A percentile compares a stretch with the other conserved stretches of the same genome.
phyloP scores from a whole-genome alignment of 2,113 vertebrate species.

The Ornithorhynchus anatinus region DNA sequence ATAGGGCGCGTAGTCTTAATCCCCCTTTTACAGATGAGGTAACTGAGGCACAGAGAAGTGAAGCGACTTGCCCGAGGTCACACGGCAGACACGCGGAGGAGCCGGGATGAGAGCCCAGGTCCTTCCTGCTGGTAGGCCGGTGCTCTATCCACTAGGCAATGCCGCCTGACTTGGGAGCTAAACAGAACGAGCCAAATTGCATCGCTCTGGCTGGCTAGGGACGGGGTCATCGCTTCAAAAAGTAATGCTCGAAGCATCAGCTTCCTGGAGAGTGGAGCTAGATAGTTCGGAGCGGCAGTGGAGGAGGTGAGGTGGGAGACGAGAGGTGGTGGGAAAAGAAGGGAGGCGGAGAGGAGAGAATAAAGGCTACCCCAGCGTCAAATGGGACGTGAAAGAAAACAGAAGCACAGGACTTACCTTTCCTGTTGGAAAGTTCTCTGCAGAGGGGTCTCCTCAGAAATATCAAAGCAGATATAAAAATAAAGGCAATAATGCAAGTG shows the following conservation, averaged over 20 bases:
- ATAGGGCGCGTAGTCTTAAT: too few relatives aligned
- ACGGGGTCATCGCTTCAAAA: background rate
- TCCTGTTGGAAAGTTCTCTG: slow-evolving; percentile 2
- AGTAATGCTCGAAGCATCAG: background rate
- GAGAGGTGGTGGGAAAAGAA: too few relatives aligned
- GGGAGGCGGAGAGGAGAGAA: too few relatives aligned
- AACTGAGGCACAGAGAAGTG: background rate
- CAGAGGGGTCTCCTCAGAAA: slow-evolving; percentile 39
- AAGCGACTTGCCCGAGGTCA: background rate
- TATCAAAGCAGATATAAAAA: slow-evolving; percentile 15
- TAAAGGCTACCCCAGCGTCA: background rate
- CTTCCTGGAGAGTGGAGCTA: background rate
- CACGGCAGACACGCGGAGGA: background rate
- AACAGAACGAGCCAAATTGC: background rate
- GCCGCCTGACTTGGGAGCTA: background rate
- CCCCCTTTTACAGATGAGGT: too few relatives aligned
- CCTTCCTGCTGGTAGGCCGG: background rate
- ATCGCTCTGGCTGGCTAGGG: background rate
- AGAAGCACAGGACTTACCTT: slow-evolving; percentile 52
- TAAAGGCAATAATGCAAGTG: slow-evolving; percentile 2
- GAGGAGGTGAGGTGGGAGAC: too few relatives aligned
- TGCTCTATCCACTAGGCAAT: background rate
- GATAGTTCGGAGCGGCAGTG: background rate
- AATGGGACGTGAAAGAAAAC: background rate
- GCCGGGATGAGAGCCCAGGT: background rate